These are phyloP conservation scores for Parazoanthus atlanticus DNA, from an alignment of 92 coral and sea anemone species.

Conservation along the genomic window DNA sequence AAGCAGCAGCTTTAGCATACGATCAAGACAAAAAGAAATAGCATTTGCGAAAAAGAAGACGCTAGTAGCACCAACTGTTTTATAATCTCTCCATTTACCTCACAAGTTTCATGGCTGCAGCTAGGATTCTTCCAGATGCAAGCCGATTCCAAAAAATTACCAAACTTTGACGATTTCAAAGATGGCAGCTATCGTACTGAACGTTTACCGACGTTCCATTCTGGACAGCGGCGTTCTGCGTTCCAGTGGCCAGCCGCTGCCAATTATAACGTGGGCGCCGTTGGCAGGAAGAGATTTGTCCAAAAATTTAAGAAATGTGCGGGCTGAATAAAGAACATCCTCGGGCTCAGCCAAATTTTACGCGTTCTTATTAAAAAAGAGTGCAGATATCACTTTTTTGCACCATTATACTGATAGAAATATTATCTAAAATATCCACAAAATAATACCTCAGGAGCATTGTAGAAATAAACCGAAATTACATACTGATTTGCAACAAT, in stretches of 20 bases:
- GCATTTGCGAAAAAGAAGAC: slow-evolving; percentile 34
- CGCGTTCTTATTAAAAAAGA: too few species aligned
- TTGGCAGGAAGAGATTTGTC: too few species aligned
- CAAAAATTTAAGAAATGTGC: too few species aligned
- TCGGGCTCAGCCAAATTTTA: too few species aligned
- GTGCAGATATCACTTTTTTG: too few species aligned
- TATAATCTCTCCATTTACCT: slow-evolving; percentile 63
- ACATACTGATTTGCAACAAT: too few species aligned
- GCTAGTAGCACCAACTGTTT: not conserved
- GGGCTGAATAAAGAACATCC: too few species aligned
- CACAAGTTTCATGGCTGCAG: slow-evolving; percentile 95
- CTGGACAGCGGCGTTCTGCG: slow-evolving; percentile 41
- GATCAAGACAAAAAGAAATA: not conserved
- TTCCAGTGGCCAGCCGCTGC: not conserved
- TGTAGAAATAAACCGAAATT: too few species aligned
- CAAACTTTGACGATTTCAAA: slow-evolving; percentile 66
- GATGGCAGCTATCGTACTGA: slow-evolving; percentile 71
- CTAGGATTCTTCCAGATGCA: slow-evolving; percentile 84
- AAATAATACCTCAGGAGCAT: too few species aligned
- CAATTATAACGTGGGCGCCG: not conserved
- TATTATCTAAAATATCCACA: too few species aligned
- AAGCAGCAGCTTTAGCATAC: slow-evolving; percentile 10
- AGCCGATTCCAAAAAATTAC: slow-evolving; percentile 92
- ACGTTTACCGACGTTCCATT: slow-evolving; percentile 74
- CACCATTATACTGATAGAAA: too few species aligned